Evolutionary conservation across 2,797 vertebrate species (phyloP), one percentile per base, ranked within the genome.

Genomic region (Phoeniculus purpureus): DNA sequence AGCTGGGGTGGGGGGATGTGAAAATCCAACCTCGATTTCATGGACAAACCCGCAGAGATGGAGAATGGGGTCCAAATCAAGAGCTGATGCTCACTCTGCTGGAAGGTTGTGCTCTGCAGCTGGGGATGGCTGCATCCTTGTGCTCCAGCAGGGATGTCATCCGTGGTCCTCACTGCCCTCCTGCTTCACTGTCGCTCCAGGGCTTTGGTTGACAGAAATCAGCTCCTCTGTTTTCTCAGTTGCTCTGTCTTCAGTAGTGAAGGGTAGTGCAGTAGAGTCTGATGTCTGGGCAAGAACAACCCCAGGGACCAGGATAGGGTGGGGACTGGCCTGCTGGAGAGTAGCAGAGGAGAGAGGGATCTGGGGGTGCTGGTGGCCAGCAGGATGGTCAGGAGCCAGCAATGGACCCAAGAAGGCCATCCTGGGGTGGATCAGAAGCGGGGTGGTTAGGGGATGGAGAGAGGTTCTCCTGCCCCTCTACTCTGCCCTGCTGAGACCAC

Each of bases 171-270:
- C 55, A 26, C 23, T 89, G 64, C 34, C 81, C 78, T 74, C 27
- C 2, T 52, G n/a, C 48, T 78, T 84, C 78, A 23, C 74, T 48
- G 23, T 75, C 66, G 90, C 90, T 81, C 72, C 17, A 25, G 58
- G 77, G 62, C 59, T 90, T 93, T 20, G 37, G 64, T 48, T 84
- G 72, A 85, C 54, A 76, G 22, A 80, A 84, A 92, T 89, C 85
- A 81, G 59, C 37, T 51, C 80, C 55, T 94, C 92, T 93, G 93
- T 64, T 87, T 91, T 94, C 87, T 85, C 83, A 87, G 10, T 74
- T 90, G 61, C 64, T 89, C 68, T 94, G 68, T 94, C 85, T 92
- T 89, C 62, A 37, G 37, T 37, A 37, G 37, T 37, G 37, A 37
- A 37, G 37, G 37, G 37, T 37, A n/a, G n/a, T n/a, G n/a, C n/a